Evolutionary conservation across 2,113 vertebrate species (phyloP).

Genomic region (Crypturellus undulatus): DNA sequence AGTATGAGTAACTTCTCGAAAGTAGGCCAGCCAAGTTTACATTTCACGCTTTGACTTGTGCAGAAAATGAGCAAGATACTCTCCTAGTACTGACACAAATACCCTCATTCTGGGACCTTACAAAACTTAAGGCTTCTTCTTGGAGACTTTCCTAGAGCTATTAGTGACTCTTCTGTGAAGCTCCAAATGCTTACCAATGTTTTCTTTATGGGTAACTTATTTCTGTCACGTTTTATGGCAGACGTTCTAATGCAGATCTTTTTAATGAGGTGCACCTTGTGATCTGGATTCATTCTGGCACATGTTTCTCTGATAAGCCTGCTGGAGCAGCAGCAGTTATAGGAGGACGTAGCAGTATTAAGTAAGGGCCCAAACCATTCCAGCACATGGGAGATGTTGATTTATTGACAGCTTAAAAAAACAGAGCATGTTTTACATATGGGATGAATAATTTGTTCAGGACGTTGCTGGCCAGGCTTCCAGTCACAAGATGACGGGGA

Average conservation of each 20-base stretch:
- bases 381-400: not conserved
- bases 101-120: not conserved
- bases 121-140: not conserved
- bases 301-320: not conserved
- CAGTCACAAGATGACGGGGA: not conserved
- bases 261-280: not conserved
- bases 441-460: not conserved
- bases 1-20: conserved; percentile 42
- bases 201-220: not conserved
- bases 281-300: not conserved
- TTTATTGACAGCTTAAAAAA: not conserved
- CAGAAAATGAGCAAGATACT: not conserved
- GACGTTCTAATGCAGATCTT: not conserved
- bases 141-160: not conserved
- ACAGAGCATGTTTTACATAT: not conserved
- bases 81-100: not conserved
- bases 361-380: not conserved
- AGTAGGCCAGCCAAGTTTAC: conserved; percentile 59
- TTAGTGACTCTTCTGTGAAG: not conserved
- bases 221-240: not conserved
- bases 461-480: not conserved
- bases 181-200: not conserved
- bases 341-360: not conserved
- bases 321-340: not conserved
- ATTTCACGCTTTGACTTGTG: not conserved